Evolutionary conservation across 2,888 invertebrate species (phyloP), one percentile per base, ranked within the genome.

Genomic region (Drosophila borealis): DNA sequence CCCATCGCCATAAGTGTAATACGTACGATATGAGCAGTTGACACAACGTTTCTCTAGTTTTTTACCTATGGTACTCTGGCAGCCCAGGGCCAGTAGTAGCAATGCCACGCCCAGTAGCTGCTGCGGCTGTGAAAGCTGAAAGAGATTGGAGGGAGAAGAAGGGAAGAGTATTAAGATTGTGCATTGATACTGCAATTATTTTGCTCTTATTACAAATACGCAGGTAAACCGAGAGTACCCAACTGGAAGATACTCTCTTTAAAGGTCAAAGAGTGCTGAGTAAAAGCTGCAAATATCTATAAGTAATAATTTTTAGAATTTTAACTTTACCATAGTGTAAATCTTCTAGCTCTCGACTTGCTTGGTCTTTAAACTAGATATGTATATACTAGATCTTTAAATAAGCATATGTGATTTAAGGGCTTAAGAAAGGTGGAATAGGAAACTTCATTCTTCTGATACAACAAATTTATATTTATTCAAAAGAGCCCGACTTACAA

Each of bases 1-100:
- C 63, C 91, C 90, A 73, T 90, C 89, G 61, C 84, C 86, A 62
- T 91, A 86, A 46, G 90, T 89, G 67, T 91, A 90, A 80, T 91
- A 91, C 59, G 86, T 89, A 74, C 81, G 90, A 69, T 91, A 89
- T 56, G 90, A 80, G 74, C 91, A 91, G 62, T 89, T 88, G 33
- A 87, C 73, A 78, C 92, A 92, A 64, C 91, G 89, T 55, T 86
- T 86, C 66, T 84, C 88, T n/a, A 90, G 14, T 71, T 89, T 88
- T 78, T 91, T 92, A 78, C 90, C 91, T 76, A 81, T 50, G 54
- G 72, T 68, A 39, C 36, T 71, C 56, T 64, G 73, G 59, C 74
- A 76, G 64, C 45, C 21, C 8, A 79, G 13, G 19, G 61, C 66
- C 63, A 81, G 25, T 8, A 78, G 60, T 41, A 69, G 8, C 39